Percentiles rank a stretch among this genome's conserved stretches.
These are phyloP conservation scores for Luscinia luscinia DNA, from an alignment of 2,797 vertebrate genomes.

Conservation along the genomic window DNA sequence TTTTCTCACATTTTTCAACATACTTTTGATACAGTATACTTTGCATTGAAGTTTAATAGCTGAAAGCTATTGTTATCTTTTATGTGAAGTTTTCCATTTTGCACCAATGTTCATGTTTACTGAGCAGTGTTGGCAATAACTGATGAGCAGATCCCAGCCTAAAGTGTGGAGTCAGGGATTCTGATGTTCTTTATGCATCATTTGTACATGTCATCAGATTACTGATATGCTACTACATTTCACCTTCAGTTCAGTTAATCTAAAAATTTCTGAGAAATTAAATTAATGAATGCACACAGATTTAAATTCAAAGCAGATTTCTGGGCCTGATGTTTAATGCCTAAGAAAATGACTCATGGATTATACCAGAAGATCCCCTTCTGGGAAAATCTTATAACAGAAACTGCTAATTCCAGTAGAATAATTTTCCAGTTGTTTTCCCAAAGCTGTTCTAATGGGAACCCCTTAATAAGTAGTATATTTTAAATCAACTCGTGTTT, in stretches of 20 bases:
- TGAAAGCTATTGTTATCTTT: not conserved
- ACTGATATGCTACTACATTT: not conserved
- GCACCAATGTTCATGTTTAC: not conserved
- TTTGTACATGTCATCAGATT: not conserved
- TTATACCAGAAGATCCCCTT: conserved; percentile 5
- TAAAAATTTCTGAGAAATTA: not conserved
- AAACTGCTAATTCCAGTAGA: conserved; percentile 33
- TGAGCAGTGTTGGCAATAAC: not conserved
- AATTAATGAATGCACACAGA: not conserved
- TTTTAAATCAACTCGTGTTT: conserved; percentile 13
- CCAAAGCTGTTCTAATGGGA: conserved; percentile 13
- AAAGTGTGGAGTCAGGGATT: not conserved
- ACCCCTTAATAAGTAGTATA: not conserved
- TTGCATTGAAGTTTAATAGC: not conserved
- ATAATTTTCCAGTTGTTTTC: conserved; percentile 46
- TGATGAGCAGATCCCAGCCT: not conserved
- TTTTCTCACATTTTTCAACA: conserved; percentile 5
- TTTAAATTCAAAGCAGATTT: conserved; percentile 10
- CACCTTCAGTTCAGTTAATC: not conserved
- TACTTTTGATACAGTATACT: not conserved
- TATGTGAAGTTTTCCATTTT: not conserved
- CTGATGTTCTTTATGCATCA: not conserved
- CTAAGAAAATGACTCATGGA: not conserved
- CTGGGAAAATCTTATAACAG: conserved; percentile 41
- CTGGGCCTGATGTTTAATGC: not conserved